Evolutionary conservation across 2,888 invertebrate genomes (phyloP).

Genomic region (Prosapia bicincta): DNA sequence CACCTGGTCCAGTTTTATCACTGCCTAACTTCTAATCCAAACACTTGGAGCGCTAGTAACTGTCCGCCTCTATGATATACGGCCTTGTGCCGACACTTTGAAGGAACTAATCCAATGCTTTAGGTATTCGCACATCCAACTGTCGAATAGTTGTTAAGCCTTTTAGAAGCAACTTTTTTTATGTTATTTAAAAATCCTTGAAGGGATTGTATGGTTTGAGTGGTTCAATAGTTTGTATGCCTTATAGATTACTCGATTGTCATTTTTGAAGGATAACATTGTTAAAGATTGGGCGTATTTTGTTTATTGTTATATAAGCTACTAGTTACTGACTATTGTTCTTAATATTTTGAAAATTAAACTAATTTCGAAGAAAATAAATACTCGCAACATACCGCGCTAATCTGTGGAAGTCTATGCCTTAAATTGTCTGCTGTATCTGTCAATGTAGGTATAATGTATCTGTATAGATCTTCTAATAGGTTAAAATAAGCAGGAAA

Average conservation of each 20-base stretch:
- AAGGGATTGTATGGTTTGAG: not conserved
- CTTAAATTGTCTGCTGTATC: too few species aligned
- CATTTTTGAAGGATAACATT: too few species aligned
- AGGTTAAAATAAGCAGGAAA: too few species aligned
- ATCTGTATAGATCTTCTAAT: too few species aligned
- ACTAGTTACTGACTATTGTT: too few species aligned
- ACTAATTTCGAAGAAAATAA: too few species aligned
- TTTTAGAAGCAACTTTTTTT: not conserved
- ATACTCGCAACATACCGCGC: too few species aligned
- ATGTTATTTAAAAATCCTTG: not conserved
- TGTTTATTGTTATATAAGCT: too few species aligned
- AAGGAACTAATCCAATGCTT: not conserved
- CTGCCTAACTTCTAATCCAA: constrained; percentile 2
- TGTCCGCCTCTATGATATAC: not conserved
- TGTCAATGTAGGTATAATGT: too few species aligned
- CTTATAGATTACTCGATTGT: not conserved
- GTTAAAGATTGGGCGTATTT: too few species aligned
- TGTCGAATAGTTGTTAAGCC: not conserved
- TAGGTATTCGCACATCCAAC: not conserved
- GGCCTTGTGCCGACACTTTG: not conserved
- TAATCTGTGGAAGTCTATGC: too few species aligned
- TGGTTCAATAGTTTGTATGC: not conserved
- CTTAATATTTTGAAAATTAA: too few species aligned
- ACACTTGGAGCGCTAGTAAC: not conserved
- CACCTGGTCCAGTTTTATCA: not conserved